These are phyloP conservation scores for Propithecus perrieri DNA, from an alignment of 2,797 vertebrate genomes.

Conservation along the genomic window DNA sequence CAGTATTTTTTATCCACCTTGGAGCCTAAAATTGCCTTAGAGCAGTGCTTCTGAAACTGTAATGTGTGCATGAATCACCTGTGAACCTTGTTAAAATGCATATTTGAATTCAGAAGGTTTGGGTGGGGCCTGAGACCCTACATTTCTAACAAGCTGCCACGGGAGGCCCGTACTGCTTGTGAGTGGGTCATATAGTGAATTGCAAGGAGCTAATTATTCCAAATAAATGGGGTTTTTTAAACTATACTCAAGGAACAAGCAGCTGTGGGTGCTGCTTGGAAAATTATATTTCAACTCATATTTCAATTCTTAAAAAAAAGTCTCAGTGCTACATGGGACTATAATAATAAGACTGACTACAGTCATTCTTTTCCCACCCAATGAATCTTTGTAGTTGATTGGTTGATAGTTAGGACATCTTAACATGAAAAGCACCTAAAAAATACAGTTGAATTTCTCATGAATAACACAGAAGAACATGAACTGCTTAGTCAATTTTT, in stretches of 20 bases:
- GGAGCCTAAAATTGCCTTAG: background rate
- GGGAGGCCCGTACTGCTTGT: background rate
- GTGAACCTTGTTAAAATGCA: background rate
- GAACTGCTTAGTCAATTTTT: background rate
- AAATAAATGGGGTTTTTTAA: background rate
- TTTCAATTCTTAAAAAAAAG: background rate
- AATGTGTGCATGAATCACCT: background rate
- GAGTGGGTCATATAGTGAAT: background rate
- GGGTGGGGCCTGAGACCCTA: background rate
- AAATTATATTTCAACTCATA: slow-evolving; percentile 16
- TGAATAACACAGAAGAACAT: background rate
- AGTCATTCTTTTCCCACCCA: background rate
- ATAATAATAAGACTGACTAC: background rate
- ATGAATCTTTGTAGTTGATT: background rate
- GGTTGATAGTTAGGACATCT: background rate
- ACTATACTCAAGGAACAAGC: background rate
- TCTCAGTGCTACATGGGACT: background rate
- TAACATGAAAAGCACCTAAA: background rate
- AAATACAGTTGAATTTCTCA: background rate
- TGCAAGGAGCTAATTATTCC: background rate
- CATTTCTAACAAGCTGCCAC: background rate
- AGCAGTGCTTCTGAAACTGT: slow-evolving; percentile 6
- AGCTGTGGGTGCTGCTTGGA: background rate
- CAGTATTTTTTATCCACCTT: slow-evolving; percentile 19
- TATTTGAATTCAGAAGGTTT: background rate